Percentiles rank a stretch among this genome's conserved stretches.
These are phyloP conservation scores for Pelodiscus sinensis DNA, from an alignment of 2,113 vertebrate genomes.

Conservation along the genomic window DNA sequence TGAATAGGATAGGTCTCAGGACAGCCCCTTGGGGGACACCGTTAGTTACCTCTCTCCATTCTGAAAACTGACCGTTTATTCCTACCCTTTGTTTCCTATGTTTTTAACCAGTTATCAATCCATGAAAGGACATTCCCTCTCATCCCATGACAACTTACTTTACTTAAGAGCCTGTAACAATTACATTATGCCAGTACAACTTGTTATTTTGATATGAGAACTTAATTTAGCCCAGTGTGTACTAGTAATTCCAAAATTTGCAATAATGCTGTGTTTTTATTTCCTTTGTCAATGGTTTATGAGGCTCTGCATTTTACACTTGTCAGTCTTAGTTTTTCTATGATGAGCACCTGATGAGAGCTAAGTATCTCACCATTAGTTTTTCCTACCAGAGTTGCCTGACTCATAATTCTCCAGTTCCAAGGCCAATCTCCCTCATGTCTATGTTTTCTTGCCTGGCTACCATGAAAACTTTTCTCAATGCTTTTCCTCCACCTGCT, in stretches of 20 bases:
- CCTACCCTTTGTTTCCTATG: too few relatives aligned
- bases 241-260: slow-evolving; percentile 12
- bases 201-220: slow-evolving; percentile 28
- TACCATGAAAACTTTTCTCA: slow-evolving; percentile 2
- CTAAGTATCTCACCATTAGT: slow-evolving; percentile 10
- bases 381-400: slow-evolving; percentile 47
- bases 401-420: slow-evolving; percentile 18
- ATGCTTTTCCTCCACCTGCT: slow-evolving; percentile 17
- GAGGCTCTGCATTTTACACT: slow-evolving; percentile 45
- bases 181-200: slow-evolving; percentile 31
- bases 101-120: too few relatives aligned
- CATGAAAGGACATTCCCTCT: too few relatives aligned
- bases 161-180: not conserved
- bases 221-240: slow-evolving; percentile 35
- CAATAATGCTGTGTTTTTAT: slow-evolving; percentile 50
- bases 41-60: too few relatives aligned
- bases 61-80: too few relatives aligned
- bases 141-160: too few relatives aligned
- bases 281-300: slow-evolving; percentile 48
- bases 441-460: not conserved
- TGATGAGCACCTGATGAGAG: not conserved
- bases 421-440: not conserved
- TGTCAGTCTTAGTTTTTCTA: slow-evolving; percentile 43
- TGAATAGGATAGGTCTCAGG: too few relatives aligned
- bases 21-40: too few relatives aligned